A percentile compares a stretch with the other conserved stretches of the same genome.
phyloP scores from a whole-genome alignment of 23 tunicate species.

The Aplidium turbinatum region DNA sequence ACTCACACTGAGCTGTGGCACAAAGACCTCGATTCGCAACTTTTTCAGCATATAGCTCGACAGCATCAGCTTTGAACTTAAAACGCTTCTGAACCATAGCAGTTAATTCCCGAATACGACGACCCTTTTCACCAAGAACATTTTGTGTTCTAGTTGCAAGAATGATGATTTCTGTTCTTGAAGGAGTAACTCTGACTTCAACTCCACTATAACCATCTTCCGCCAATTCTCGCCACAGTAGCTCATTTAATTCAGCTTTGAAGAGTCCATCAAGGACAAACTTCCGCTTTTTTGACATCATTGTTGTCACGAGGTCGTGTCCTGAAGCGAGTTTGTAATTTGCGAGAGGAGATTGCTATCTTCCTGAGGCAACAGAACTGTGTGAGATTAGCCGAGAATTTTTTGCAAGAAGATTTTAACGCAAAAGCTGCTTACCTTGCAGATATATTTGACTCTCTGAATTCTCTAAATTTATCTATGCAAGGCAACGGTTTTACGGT shows the following conservation, averaged over 20 bases:
- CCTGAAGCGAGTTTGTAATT: no score
- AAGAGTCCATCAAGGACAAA: slow-evolving; percentile 96
- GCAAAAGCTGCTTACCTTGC: no score
- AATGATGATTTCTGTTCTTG: slow-evolving; percentile 91
- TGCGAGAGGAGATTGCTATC: no score
- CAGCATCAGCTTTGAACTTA: slow-evolving; percentile 82
- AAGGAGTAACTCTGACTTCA: slow-evolving; percentile 94
- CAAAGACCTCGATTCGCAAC: slow-evolving; percentile 98
- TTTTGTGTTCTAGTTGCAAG: slow-evolving; percentile 96
- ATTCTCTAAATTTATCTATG: no score
- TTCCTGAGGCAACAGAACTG: no score
- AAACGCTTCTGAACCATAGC: slow-evolving; percentile 97
- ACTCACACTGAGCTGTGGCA: slow-evolving; percentile 98
- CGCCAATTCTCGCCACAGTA: slow-evolving; percentile 89
- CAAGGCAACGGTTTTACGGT: no score
- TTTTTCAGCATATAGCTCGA: slow-evolving; percentile 97
- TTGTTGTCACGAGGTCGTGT: no score
- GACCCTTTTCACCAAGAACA: slow-evolving; percentile 96
- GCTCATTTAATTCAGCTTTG: slow-evolving; percentile 90
- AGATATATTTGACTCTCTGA: no score
- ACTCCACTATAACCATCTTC: slow-evolving; percentile 99
- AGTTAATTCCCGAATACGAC: slow-evolving; percentile 93
- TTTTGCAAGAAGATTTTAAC: no score
- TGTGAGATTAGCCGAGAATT: no score
- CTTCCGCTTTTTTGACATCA: no score